phyloP scores from a whole-genome alignment of 2,888 invertebrate genomes.

The Trichacis sp. region DNA sequence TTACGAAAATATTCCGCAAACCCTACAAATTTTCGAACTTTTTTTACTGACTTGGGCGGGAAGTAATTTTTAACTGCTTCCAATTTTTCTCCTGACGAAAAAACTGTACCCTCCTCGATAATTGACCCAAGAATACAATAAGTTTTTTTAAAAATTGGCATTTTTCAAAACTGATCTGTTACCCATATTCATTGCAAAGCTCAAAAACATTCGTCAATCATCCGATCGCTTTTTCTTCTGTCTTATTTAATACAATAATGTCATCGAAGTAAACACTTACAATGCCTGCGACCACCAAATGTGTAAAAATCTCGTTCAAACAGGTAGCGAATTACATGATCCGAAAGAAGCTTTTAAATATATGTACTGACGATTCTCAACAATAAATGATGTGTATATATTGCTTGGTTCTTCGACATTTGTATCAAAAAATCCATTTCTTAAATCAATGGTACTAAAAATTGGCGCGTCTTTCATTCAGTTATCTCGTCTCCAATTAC shows the following conservation, averaged over 20 bases:
- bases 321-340: conserved; percentile 15
- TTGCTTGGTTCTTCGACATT: conserved; percentile 13
- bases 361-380: conserved; percentile 28
- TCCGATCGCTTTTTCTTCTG: conserved; percentile 11
- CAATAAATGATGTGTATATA: conserved; percentile 22
- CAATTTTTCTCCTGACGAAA: too few species aligned
- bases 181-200: conserved; percentile 16
- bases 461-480: not conserved
- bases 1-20: too few species aligned
- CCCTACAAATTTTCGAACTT: too few species aligned
- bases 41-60: too few species aligned
- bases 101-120: too few species aligned
- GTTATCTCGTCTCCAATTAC: too few species aligned
- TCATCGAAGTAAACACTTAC: conserved; percentile 20
- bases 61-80: too few species aligned
- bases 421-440: conserved; percentile 28
- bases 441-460: conserved; percentile 23
- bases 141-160: too few species aligned
- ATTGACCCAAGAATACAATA: too few species aligned
- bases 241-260: conserved; percentile 7
- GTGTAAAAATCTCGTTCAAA: conserved; percentile 14
- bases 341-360: conserved; percentile 28
- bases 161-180: conserved; percentile 14
- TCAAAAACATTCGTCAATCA: conserved; percentile 31
- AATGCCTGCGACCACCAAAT: not conserved